Percentiles rank a stretch among this genome's conserved stretches.
Evolutionary conservation across 30 jellyfish, hydroid and myxozoan genomes (phyloP).

Genomic region (Mastigias papua): DNA sequence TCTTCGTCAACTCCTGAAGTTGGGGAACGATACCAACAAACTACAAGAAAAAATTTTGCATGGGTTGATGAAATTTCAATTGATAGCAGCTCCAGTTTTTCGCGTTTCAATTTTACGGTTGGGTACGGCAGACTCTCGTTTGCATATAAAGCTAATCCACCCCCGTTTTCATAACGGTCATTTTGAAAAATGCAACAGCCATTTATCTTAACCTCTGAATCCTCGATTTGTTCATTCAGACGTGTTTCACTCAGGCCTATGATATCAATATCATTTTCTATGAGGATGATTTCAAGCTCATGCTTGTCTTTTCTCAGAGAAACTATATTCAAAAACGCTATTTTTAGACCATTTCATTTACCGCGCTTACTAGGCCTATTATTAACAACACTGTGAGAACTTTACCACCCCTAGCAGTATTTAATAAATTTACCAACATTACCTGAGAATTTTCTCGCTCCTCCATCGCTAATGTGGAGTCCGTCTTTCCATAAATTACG

Average conservation of each 20-base stretch:
- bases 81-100: conserved; percentile 7
- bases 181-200: conserved; percentile 5
- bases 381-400: not conserved
- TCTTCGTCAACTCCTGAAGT: no score
- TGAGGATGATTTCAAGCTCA: conserved; percentile 15
- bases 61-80: conserved; percentile 12
- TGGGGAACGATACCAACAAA: not conserved
- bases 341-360: no score
- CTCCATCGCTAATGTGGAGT: conserved; percentile 42
- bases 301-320: conserved; percentile 27
- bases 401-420: conserved; percentile 30
- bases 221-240: conserved; percentile 19
- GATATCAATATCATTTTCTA: no score
- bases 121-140: conserved; percentile 32
- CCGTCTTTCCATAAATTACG: conserved; percentile 39
- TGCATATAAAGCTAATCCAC: conserved; percentile 5
- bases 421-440: conserved; percentile 35
- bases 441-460: conserved; percentile 35
- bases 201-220: conserved; percentile 15
- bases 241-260: conserved; percentile 24
- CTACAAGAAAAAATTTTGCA: conserved; percentile 3
- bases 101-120: conserved; percentile 7
- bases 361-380: conserved; percentile 3
- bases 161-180: conserved; percentile 12
- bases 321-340: no score